Base-by-base conservation (phyloP, 2,888 invertebrate species). In the Scaptomyza caliginosa region DNA sequence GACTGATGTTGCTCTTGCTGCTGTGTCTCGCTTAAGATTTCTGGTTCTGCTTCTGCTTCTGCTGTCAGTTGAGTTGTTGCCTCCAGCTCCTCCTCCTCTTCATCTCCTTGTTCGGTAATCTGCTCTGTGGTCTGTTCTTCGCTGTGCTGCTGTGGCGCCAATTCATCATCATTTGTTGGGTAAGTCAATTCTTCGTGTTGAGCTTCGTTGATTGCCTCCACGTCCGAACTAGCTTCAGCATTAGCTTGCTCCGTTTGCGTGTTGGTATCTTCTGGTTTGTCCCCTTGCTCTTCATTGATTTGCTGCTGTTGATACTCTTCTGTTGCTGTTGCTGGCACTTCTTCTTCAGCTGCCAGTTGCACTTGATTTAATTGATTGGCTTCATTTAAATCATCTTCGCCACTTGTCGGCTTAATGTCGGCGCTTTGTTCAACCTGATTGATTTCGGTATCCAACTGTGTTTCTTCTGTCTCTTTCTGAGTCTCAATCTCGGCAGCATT, bases 121-220 rank as follows among this genome's bases (percentile, higher is more conserved):
- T 57, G 55, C 60, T 60, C 73, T 54, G 67, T 63, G 67, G 54
- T 51, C 43, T 39, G 57, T 43, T 65, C 67, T 49, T 63, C 64
- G 36, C 39, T 69, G 50, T 51, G 51, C 46, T 69, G 70, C 45
- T 74, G 59, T 81, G 86, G 82, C 83, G 86, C 86, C 86, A 84
- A 84, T 84, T 84, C 83, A 87, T 85, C 86, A 82, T 85, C 83
- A 87, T 85, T 85, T 85, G 85, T 73, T 87, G 86, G 80, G 80
- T 80, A 76, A 74, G 85, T 76, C 77, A 84, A 74, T 70, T 84
- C 81, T 63, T 83, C 77, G 68, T 78, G 77, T 64, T 81, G 73
- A 58, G 82, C 77, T 74, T 82, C 82, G 65, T 60, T 86, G 76
- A 69, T 83, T 83, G 81, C 70, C 67, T 67, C 74, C 55, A 43